These are phyloP conservation scores for Ophion costatus DNA, from an alignment of 2,888 invertebrate species.

Conservation along the genomic window DNA sequence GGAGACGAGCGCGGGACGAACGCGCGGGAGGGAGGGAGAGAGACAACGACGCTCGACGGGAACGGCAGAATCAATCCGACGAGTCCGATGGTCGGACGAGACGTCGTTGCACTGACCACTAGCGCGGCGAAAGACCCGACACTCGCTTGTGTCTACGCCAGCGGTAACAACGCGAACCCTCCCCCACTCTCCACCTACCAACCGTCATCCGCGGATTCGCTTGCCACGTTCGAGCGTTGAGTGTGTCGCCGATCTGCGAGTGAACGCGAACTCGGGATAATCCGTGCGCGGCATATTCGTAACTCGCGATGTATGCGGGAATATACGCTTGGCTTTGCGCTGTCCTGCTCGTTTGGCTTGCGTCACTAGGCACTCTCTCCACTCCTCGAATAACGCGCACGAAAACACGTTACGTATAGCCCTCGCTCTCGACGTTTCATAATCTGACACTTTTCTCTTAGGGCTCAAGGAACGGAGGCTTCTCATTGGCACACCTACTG, in stretches of 20 bases:
- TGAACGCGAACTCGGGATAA: conserved; percentile 31
- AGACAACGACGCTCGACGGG: conserved; percentile 50
- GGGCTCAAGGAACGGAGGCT: too few species aligned
- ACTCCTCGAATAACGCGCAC: conserved; percentile 7
- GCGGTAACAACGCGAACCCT: conserved; percentile 21
- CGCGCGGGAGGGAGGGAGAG: conserved; percentile 2
- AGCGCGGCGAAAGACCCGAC: conserved; percentile 40
- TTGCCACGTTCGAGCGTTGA: conserved; percentile 17
- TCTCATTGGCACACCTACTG: too few species aligned
- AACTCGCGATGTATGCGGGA: neutral
- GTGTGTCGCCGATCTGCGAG: conserved; percentile 22
- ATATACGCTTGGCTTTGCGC: neutral
- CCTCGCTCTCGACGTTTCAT: too few species aligned
- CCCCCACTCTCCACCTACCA: conserved; percentile 3
- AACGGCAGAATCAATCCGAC: conserved; percentile 45
- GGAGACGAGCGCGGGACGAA: neutral
- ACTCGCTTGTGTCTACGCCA: conserved; percentile 19
- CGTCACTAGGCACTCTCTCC: conserved; percentile 65
- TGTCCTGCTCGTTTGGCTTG: conserved; percentile 39
- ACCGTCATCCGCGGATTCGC: conserved; percentile 6
- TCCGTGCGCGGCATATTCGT: conserved; percentile 8
- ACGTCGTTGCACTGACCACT: conserved; percentile 60
- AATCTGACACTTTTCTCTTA: too few species aligned
- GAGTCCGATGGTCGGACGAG: conserved; percentile 62
- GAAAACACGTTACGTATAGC: neutral